These are phyloP conservation scores for Rutpela maculata DNA, from an alignment of 2,888 invertebrate genomes.

Conservation along the genomic window DNA sequence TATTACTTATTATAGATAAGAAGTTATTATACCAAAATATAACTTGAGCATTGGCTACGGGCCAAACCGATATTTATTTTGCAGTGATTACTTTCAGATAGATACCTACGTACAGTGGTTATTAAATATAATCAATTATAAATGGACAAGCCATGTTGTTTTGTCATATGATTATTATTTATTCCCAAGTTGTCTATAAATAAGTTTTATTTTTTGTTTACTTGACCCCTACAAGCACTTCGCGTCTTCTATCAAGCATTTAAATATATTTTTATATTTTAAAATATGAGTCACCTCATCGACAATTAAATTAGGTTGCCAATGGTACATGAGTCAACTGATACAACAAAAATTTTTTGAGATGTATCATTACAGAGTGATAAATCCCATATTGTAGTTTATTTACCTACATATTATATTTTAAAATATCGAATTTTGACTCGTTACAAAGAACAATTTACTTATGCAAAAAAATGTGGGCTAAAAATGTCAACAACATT, in stretches of 20 bases:
- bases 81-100: not conserved
- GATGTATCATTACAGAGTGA: not conserved
- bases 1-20: not conserved
- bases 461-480: too few species aligned
- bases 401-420: not conserved
- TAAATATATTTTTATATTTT: conserved; percentile 22
- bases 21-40: not conserved
- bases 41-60: not conserved
- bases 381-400: not conserved
- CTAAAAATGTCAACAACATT: too few species aligned
- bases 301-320: conserved; percentile 18
- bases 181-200: not conserved
- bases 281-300: conserved; percentile 17
- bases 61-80: conserved; percentile 16
- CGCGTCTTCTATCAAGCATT: not conserved
- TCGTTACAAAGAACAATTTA: not conserved
- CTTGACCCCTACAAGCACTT: conserved; percentile 6
- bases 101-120: too few species aligned
- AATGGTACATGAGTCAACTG: conserved; percentile 19
- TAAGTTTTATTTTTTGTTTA: conserved; percentile 14
- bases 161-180: not conserved
- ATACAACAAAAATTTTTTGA: conserved; percentile 11
- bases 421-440: not conserved
- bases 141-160: not conserved
- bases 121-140: not conserved